Evolutionary conservation across 2,888 invertebrate genomes (phyloP).

Genomic region (Drosophila macrospina): DNA sequence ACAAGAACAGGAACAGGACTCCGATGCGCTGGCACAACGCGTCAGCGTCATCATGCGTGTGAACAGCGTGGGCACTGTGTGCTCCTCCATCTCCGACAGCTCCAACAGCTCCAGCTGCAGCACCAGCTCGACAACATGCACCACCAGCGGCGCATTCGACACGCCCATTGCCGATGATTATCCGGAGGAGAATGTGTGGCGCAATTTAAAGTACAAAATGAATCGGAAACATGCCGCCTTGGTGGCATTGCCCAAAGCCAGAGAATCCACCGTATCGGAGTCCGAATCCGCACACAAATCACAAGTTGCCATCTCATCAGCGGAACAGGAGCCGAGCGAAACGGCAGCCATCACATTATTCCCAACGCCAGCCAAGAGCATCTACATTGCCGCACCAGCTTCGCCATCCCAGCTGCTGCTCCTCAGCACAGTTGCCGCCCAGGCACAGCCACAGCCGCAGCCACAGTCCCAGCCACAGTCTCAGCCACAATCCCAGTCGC

Average conservation of each 20-base stretch:
- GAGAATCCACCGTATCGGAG: background rate
- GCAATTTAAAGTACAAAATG: slow-evolving; percentile 85
- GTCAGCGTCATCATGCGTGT: slow-evolving; percentile 95
- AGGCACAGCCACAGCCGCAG: slow-evolving; percentile 35
- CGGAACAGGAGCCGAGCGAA: background rate
- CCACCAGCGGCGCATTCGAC: slow-evolving; percentile 3
- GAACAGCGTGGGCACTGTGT: slow-evolving; percentile 91
- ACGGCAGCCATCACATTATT: slow-evolving; percentile 51
- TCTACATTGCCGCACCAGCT: slow-evolving; percentile 69
- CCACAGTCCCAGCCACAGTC: slow-evolving; percentile 33
- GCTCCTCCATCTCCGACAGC: slow-evolving; percentile 79
- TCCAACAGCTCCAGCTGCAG: slow-evolving; percentile 80
- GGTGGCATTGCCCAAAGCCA: slow-evolving; percentile 43
- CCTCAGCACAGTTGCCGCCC: slow-evolving; percentile 59
- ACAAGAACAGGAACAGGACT: slow-evolving; percentile 39
- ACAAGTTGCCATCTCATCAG: slow-evolving; percentile 9
- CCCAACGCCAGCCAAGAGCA: slow-evolving; percentile 69
- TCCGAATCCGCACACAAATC: slow-evolving; percentile 20
- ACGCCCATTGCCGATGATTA: slow-evolving; percentile 75
- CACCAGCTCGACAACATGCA: slow-evolving; percentile 30
- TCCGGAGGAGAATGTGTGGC: slow-evolving; percentile 83
- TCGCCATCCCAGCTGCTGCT: slow-evolving; percentile 43
- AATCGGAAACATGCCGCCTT: slow-evolving; percentile 80
- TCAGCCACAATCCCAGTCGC: slow-evolving; percentile 28
- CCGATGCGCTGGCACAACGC: slow-evolving; percentile 79